Evolutionary conservation across 2,797 vertebrate species (phyloP).

Genomic region (Lepilemur septentrionalis): DNA sequence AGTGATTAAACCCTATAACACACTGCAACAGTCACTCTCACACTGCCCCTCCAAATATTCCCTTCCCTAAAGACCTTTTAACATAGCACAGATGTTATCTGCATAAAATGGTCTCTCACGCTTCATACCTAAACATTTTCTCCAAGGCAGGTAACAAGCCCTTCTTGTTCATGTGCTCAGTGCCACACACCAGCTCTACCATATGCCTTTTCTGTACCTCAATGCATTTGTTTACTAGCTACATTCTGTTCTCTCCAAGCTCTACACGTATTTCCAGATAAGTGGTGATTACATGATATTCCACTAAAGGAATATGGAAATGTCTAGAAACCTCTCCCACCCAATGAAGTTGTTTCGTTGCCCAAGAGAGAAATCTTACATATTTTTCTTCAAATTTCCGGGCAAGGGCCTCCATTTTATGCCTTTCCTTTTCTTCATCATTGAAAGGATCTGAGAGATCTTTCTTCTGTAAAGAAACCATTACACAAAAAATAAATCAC

Average conservation of each 20-base stretch:
- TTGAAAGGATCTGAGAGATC: slow-evolving; percentile 81
- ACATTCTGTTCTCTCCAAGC: not conserved
- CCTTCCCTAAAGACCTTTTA: slow-evolving; percentile 21
- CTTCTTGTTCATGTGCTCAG: not conserved
- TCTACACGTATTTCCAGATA: not conserved
- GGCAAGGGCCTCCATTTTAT: slow-evolving; percentile 88
- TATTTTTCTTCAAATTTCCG: slow-evolving; percentile 93
- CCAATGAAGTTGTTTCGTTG: not conserved
- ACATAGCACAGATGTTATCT: slow-evolving; percentile 15
- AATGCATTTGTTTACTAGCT: not conserved
- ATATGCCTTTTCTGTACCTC: not conserved
- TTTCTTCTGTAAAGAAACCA: slow-evolving; percentile 83
- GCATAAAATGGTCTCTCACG: slow-evolving; percentile 3
- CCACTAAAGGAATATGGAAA: slow-evolving; percentile 18
- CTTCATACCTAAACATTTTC: not conserved
- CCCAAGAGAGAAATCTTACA: slow-evolving; percentile 82
- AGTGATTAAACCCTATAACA: not conserved
- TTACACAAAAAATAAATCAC: slow-evolving; percentile 52
- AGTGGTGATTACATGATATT: not conserved
- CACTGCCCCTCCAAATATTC: not conserved
- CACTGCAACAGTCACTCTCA: not conserved
- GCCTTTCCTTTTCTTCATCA: slow-evolving; percentile 86
- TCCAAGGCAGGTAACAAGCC: not conserved
- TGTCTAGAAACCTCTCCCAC: slow-evolving; percentile 31
- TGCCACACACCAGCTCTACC: not conserved